These are phyloP conservation scores for Psilopsiagon aurifrons DNA, from an alignment of 2,113 vertebrate species.

Conservation along the genomic window DNA sequence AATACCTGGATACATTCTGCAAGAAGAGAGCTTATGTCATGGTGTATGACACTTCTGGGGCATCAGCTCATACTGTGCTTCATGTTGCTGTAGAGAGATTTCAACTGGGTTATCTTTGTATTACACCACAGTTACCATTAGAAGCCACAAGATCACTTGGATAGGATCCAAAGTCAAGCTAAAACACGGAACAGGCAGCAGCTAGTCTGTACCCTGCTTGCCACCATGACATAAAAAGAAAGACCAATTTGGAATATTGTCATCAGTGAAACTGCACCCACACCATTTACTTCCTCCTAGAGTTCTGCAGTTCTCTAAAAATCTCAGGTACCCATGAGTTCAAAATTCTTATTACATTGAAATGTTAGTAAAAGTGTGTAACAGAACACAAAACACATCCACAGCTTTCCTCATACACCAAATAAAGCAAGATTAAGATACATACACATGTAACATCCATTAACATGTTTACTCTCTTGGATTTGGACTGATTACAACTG, in stretches of 20 bases:
- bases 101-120: neutral
- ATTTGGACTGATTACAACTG: neutral
- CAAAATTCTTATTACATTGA: neutral
- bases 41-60: neutral
- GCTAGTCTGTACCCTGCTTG: neutral
- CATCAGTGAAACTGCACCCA: rapidly evolving
- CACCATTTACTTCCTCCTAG: neutral
- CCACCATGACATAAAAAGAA: neutral
- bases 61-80: neutral
- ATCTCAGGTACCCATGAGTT: neutral
- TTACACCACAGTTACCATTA: neutral
- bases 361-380: rapidly evolving
- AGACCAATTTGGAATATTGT: neutral
- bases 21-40: neutral
- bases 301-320: neutral
- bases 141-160: neutral
- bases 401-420: neutral
- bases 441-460: neutral
- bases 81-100: neutral
- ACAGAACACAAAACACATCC: neutral
- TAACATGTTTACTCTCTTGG: neutral
- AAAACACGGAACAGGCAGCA: neutral
- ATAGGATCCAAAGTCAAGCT: neutral
- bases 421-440: neutral
- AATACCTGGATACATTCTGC: neutral